A percentile compares a stretch with the other conserved stretches of the same genome.
phyloP scores from a whole-genome alignment of 2,113 vertebrate species.

The Sinocyclocheilus anshuiensis region DNA sequence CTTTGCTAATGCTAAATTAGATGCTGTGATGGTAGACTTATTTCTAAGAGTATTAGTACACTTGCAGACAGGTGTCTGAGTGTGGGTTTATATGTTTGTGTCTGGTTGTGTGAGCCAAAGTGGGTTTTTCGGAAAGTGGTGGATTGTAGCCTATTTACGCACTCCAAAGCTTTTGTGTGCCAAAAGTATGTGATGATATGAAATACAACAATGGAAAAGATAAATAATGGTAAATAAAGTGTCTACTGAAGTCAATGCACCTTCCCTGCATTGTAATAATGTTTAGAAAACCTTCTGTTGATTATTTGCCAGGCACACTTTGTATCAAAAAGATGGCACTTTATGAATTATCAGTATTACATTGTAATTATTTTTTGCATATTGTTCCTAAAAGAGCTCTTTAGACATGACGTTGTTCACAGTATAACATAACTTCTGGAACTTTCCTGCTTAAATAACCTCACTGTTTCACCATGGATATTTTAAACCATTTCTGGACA shows the following conservation, averaged over 20 bases:
- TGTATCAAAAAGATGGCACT: background rate
- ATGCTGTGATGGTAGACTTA: slow-evolving; percentile 34
- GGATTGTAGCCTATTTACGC: background rate
- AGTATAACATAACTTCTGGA: background rate
- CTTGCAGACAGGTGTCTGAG: slow-evolving; percentile 19
- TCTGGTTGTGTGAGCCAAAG: background rate
- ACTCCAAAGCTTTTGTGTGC: background rate
- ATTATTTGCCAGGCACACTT: background rate
- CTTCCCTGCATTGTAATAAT: background rate
- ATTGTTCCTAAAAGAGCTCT: background rate
- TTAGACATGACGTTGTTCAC: background rate
- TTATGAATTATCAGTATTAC: background rate
- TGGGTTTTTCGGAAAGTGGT: background rate
- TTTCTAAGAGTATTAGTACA: slow-evolving; percentile 31
- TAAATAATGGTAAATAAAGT: background rate
- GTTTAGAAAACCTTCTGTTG: background rate
- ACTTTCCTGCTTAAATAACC: background rate
- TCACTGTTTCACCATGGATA: background rate
- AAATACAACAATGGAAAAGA: background rate
- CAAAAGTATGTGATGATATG: background rate
- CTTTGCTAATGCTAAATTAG: slow-evolving; percentile 45
- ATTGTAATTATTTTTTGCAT: background rate
- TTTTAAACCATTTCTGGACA: background rate
- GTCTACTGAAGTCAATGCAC: background rate
- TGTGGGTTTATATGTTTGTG: background rate